Base-by-base conservation (phyloP, 2,113 vertebrate species). In the Centropristis striata region DNA sequence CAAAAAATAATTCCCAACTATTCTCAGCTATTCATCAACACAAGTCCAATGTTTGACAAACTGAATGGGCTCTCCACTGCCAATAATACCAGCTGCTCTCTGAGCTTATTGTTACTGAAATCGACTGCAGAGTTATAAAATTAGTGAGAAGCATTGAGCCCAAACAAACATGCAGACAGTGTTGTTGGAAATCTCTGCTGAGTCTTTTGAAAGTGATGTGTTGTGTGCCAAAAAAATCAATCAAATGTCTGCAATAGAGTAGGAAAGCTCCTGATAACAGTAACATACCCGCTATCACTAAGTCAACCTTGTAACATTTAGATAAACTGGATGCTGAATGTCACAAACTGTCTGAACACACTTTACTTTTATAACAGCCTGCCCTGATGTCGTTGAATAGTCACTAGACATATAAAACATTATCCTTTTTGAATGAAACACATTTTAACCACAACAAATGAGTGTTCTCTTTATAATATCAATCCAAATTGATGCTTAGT, bases 171-270 rank as follows among this genome's bases (percentile, higher is more conserved):
- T 2, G n/a, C 42, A 28, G 36, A 37, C 41, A 50, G 7, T 20
- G 58, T 23, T 44, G 37, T 21, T 49, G 37, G 54, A 36, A 37
- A 61, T 63, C 36, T 15, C 12, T 2, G 36, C 7, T 2, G 11
- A 60, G 44, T 6, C 18, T n/a, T 16, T 57, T 42, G 16, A 18
- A 18, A 72, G 28, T 49, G 14, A 11, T 10, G 12, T 20, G 42
- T 39, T 27, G 25, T 20, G 42, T 60, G 47, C 20, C 28, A 51
- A 67, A 27, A 67, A 27, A 65, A 65, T 50, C 44, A 37, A 67
- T 23, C 0, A 28, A 25, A 21, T 36, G 44, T 16, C 42, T 65
- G 42, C n/a, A 7, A n/a, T n/a, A n/a, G n/a, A 15, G 27, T 20
- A 47, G n/a, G 27, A 49, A 27, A 59, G 7, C 32, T 42, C n/a